phyloP scores from a whole-genome alignment of 2,113 vertebrate species.

The Aldabrachelys gigantea region DNA sequence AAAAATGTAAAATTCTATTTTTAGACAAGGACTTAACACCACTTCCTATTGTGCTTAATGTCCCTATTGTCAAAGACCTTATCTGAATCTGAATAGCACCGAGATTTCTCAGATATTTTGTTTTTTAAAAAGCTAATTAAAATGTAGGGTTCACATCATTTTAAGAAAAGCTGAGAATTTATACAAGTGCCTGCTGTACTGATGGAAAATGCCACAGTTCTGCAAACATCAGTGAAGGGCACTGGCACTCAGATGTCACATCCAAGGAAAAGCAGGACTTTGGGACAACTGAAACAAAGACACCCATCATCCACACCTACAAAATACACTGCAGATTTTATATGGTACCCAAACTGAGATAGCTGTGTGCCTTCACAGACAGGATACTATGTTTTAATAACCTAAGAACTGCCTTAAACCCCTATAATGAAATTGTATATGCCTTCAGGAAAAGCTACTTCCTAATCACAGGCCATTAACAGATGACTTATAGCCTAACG shows the following conservation, averaged over 20 bases:
- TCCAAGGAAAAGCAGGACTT: not conserved
- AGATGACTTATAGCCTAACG: not conserved
- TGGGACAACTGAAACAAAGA: not conserved
- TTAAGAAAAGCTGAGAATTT: not conserved
- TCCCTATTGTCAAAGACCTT: not conserved
- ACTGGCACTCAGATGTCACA: not conserved
- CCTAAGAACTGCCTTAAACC: not conserved
- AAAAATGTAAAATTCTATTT: not conserved
- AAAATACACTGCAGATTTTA: not conserved
- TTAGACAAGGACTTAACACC: not conserved
- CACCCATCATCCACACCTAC: not conserved
- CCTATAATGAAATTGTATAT: not conserved
- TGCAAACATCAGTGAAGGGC: not conserved
- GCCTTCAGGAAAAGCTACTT: not conserved
- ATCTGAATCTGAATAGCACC: not conserved
- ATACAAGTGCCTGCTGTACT: not conserved
- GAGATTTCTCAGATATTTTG: not conserved
- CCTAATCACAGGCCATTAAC: too few relatives aligned
- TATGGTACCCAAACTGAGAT: not conserved
- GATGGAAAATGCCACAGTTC: not conserved
- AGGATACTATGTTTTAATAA: not conserved
- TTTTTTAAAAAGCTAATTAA: not conserved
- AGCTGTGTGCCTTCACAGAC: not conserved
- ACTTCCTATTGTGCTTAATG: not conserved
- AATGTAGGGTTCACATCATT: not conserved